Evolutionary conservation across 2,888 invertebrate genomes (phyloP).

Genomic region (Tiliacea citrago): DNA sequence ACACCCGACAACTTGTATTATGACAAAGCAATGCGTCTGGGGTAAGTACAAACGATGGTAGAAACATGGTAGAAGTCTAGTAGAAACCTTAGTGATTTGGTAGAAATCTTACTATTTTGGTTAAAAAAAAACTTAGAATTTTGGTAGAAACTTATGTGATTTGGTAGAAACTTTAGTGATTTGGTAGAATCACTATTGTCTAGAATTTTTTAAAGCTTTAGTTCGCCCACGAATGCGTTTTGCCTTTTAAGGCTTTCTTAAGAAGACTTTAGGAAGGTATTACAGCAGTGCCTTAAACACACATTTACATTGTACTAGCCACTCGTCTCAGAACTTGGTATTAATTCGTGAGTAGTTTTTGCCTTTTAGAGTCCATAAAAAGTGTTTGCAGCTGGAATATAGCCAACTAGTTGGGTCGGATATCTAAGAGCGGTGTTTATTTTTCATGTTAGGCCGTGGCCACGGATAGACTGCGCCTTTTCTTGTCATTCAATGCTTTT

Average conservation of each 20-base stretch:
- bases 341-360: conserved; percentile 32
- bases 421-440: conserved; percentile 17
- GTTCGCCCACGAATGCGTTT: neutral
- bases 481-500: neutral
- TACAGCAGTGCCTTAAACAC: neutral
- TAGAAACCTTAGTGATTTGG: neutral
- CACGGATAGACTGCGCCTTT: neutral
- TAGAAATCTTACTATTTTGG: neutral
- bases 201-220: neutral
- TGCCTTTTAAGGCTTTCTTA: neutral
- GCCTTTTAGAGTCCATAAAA: conserved; percentile 33
- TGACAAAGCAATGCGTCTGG: neutral
- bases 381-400: conserved; percentile 45
- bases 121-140: no score
- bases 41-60: conserved; percentile 11
- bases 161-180: neutral
- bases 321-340: conserved; percentile 23
- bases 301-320: conserved; percentile 6
- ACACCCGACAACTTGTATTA: no score
- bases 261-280: neutral
- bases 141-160: neutral
- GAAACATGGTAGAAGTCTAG: neutral
- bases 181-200: neutral
- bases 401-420: conserved; percentile 29
- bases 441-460: neutral